Evolutionary conservation across 2,888 invertebrate species (phyloP).

Genomic region (Eustalomyia histrio): DNA sequence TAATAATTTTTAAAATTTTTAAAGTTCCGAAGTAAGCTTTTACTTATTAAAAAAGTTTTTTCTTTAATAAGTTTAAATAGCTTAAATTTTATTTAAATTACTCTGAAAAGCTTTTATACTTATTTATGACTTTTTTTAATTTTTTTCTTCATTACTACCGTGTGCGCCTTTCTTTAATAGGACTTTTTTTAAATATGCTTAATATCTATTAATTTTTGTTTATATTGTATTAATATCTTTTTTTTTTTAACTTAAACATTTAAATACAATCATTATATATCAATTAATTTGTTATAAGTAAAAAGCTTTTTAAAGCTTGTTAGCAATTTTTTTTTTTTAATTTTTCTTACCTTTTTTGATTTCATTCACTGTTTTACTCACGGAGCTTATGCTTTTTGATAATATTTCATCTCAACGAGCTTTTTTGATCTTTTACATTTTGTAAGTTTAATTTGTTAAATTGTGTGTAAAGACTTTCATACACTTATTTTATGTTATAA

Average conservation of each 20-base stretch:
- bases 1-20: neutral
- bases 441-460: neutral
- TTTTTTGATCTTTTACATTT: neutral
- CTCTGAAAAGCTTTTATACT: neutral
- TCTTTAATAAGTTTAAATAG: too few relatives aligned
- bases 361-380: conserved; percentile 19
- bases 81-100: neutral
- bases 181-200: conserved; percentile 13
- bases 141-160: conserved; percentile 3
- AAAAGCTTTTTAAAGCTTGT: neutral
- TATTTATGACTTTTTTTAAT: neutral
- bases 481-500: neutral
- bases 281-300: neutral
- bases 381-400: conserved; percentile 22
- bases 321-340: neutral
- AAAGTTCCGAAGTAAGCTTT: neutral
- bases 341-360: conserved; percentile 19
- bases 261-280: neutral
- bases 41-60: too few relatives aligned
- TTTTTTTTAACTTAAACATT: neutral
- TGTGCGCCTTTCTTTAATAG: conserved; percentile 19
- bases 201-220: conserved; percentile 7
- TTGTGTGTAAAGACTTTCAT: conserved; percentile 1
- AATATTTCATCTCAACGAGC: conserved; percentile 2
- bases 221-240: neutral